phyloP scores from a whole-genome alignment of 2,888 invertebrate species.

The Melolontha melolontha region DNA sequence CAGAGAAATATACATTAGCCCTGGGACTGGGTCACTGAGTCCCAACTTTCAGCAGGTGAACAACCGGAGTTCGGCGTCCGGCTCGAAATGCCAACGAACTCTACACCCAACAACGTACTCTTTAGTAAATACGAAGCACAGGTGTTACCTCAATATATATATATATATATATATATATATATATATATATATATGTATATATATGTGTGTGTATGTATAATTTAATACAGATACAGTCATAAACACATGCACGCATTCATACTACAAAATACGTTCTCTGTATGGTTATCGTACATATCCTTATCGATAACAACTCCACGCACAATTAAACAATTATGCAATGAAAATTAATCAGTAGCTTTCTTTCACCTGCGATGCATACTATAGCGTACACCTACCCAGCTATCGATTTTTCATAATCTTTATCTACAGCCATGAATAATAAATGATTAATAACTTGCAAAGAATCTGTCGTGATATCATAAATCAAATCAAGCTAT shows the following conservation, averaged over 20 bases:
- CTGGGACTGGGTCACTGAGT: conserved; percentile 45
- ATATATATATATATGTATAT: too few species aligned
- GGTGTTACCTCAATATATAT: conserved; percentile 35
- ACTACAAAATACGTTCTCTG: conserved; percentile 28
- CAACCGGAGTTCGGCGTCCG: conserved; percentile 44
- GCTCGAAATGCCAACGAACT: conserved; percentile 45
- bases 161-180: not conserved
- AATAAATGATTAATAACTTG: conserved; percentile 11
- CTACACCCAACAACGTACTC: conserved; percentile 38
- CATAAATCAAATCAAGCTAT: too few species aligned
- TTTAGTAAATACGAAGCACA: conserved; percentile 38
- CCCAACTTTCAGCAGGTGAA: conserved; percentile 46
- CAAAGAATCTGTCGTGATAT: conserved; percentile 3
- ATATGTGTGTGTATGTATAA: too few species aligned
- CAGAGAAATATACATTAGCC: conserved; percentile 34
- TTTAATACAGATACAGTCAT: too few species aligned
- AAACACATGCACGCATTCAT: not conserved
- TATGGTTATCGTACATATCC: conserved; percentile 23
- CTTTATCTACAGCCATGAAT: conserved; percentile 18
- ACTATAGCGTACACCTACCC: conserved; percentile 9
- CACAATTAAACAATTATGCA: conserved; percentile 35
- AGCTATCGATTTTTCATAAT: conserved; percentile 28
- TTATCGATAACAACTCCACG: conserved; percentile 32
- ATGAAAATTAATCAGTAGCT: conserved; percentile 30
- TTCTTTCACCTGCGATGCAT: conserved; percentile 30